Percentiles rank a stretch among this genome's conserved stretches.
These are phyloP conservation scores for Trichogramma evanescens DNA, from an alignment of 2,888 invertebrate genomes.

Conservation along the genomic window DNA sequence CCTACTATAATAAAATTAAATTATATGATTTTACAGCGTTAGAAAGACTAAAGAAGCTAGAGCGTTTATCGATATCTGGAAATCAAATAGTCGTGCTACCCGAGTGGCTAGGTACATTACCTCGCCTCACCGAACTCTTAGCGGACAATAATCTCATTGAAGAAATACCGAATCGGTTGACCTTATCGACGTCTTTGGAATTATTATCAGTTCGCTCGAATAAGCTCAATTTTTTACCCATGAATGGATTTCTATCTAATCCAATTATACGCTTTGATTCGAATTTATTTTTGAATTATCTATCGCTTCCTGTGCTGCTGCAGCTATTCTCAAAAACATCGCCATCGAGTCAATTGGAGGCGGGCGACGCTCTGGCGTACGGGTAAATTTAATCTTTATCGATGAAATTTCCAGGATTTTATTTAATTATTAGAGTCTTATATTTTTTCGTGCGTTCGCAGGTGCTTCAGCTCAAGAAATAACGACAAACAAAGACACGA, in stretches of 20 bases:
- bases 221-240: slow-evolving; percentile 37
- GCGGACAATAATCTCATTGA: slow-evolving; percentile 35
- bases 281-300: slow-evolving; percentile 36
- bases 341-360: slow-evolving; percentile 10
- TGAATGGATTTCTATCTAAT: slow-evolving; percentile 37
- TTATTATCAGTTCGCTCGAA: slow-evolving; percentile 39
- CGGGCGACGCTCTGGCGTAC: slow-evolving; percentile 25
- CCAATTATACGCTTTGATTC: slow-evolving; percentile 35
- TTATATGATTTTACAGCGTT: slow-evolving; percentile 28
- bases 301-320: slow-evolving; percentile 36
- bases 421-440: background rate
- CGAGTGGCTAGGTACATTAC: slow-evolving; percentile 39
- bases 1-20: background rate
- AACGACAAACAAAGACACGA: background rate
- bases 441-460: slow-evolving; percentile 21
- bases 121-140: slow-evolving; percentile 34
- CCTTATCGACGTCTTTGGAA: slow-evolving; percentile 30
- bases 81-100: slow-evolving; percentile 36
- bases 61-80: slow-evolving; percentile 32
- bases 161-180: slow-evolving; percentile 40
- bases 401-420: slow-evolving; percentile 5
- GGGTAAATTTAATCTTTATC: slow-evolving; percentile 24
- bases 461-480: slow-evolving; percentile 27
- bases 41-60: slow-evolving; percentile 30
- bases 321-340: slow-evolving; percentile 30